Base-by-base conservation (phyloP, 2,888 invertebrate species). In the Cinara cedri region DNA sequence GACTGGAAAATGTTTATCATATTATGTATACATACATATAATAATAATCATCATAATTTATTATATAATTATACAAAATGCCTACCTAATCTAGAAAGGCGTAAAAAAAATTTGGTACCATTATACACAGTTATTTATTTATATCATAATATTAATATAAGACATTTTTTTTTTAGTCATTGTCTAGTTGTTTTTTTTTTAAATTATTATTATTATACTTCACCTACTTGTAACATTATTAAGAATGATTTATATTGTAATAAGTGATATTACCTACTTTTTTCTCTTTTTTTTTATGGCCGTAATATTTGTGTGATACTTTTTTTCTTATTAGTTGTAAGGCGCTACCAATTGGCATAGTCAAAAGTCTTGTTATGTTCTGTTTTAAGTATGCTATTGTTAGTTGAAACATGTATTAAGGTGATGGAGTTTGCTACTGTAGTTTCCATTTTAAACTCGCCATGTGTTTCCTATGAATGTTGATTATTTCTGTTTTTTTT, bases 1-100 rank as follows among this genome's bases (percentile, higher is more conserved):
- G 72, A 74, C 62, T 74, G 72, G 72, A 62, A 44, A n/a, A 60
- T 51, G 11, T 24, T 21, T 21, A 71, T 71, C 44, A 71, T 63
- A 24, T 71, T 3, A 44, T 55, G 21, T 54, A 55, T 71, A 49
- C 21, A 55, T 19, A 70, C 14, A 60, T n/a, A 11, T n/a, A 57
- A 16, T 62, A 34, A 34, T 34, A 1, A 16, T 63, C 11, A 3
- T 63, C 13, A 46, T 34, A 14, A 54, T 66, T 44, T 55, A 54
- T 21, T 24, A 21, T 34, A 16, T 42, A 70, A 19, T 34, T 34
- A 70, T 11, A 51, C 34, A 42, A 9, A 16, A 34, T 13, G 21
- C 9, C 4, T 6, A 6, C 34, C 34, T 54, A 19, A n/a, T n/a
- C n/a, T n/a, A n/a, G n/a, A n/a, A n/a, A n/a, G n/a, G n/a, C n/a